phyloP scores from a whole-genome alignment of 2,888 invertebrate species.

The Caenorhabditis drosophilae region DNA sequence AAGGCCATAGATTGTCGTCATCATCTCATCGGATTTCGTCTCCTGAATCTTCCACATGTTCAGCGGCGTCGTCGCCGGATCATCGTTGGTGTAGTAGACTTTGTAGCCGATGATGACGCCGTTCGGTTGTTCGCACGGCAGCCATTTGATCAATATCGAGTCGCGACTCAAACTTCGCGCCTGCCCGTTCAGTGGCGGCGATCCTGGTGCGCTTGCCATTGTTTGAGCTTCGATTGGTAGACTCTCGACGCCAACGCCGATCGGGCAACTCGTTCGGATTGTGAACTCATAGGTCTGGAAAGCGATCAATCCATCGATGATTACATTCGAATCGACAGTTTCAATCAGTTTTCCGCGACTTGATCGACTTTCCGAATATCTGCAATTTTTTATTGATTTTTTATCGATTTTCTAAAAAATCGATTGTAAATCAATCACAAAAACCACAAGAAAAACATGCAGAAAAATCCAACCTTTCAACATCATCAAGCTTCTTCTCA shows the following conservation, averaged over 20 bases:
- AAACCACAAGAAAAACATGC: neutral
- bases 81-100: slow-evolving; percentile 79
- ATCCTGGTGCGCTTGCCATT: slow-evolving; percentile 80
- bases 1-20: slow-evolving; percentile 54
- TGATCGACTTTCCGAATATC: slow-evolving; percentile 44
- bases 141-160: slow-evolving; percentile 97
- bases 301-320: slow-evolving; percentile 44
- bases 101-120: slow-evolving; percentile 83
- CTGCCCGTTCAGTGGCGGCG: slow-evolving; percentile 85
- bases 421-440: neutral
- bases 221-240: slow-evolving; percentile 88
- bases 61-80: slow-evolving; percentile 11
- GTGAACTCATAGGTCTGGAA: slow-evolving; percentile 63
- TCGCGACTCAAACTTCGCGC: slow-evolving; percentile 86
- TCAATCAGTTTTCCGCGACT: slow-evolving; percentile 39
- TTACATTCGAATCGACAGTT: slow-evolving; percentile 32
- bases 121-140: slow-evolving; percentile 94
- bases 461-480: neutral
- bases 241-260: slow-evolving; percentile 86
- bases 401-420: neutral
- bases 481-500: neutral
- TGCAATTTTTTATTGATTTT: no score
- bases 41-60: slow-evolving; percentile 55
- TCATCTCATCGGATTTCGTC: slow-evolving; percentile 54
- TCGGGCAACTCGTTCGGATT: slow-evolving; percentile 76